These are phyloP conservation scores for Pheucticus melanocephalus DNA, from an alignment of 2,113 vertebrate genomes.

Conservation along the genomic window DNA sequence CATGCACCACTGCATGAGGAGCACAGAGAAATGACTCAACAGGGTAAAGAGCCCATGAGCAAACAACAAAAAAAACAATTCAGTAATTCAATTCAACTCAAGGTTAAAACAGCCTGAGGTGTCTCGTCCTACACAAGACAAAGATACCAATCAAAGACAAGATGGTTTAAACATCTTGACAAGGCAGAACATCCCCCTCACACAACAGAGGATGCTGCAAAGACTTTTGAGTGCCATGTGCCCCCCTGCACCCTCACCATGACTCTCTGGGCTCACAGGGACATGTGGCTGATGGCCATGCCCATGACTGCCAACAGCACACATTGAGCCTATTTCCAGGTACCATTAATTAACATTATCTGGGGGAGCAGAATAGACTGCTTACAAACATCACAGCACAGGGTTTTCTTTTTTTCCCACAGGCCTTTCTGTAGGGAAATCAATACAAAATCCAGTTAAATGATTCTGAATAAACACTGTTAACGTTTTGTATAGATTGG, in stretches of 20 bases:
- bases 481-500: neutral
- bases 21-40: neutral
- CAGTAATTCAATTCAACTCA: neutral
- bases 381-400: neutral
- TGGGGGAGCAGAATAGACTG: neutral
- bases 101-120: neutral
- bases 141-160: neutral
- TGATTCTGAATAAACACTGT: neutral
- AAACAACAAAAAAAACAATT: neutral
- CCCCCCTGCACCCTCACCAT: rapidly evolving
- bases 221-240: rapidly evolving
- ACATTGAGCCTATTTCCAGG: neutral
- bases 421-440: neutral
- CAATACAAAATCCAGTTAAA: neutral
- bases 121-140: neutral
- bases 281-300: neutral
- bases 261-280: rapidly evolving
- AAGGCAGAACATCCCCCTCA: rapidly evolving
- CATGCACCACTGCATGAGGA: neutral
- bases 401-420: neutral
- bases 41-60: neutral
- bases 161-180: neutral
- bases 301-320: neutral
- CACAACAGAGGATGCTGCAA: neutral
- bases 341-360: neutral